These are phyloP conservation scores for Cheilinus undulatus DNA, from an alignment of 2,113 vertebrate genomes.

Conservation along the genomic window DNA sequence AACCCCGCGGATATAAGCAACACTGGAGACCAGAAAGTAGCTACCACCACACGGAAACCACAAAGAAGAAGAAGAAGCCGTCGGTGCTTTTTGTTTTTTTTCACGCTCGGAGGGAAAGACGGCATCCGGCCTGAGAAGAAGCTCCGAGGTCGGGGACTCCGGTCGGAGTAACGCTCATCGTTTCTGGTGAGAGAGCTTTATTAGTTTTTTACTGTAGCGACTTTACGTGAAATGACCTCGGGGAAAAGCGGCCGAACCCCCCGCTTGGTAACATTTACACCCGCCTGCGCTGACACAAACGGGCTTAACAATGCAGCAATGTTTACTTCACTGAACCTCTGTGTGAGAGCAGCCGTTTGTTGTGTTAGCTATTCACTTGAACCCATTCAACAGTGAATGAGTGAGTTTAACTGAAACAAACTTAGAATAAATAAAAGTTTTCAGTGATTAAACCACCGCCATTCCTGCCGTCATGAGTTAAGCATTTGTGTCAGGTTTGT, in stretches of 20 bases:
- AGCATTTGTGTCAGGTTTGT: constrained; percentile 14
- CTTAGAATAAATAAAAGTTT: no score
- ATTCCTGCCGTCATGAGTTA: not conserved
- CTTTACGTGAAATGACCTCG: constrained; percentile 1
- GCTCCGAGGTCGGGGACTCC: constrained; percentile 81
- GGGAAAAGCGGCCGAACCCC: not conserved
- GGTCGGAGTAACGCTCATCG: constrained; percentile 73
- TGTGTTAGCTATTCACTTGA: constrained; percentile 27
- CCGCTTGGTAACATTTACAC: not conserved
- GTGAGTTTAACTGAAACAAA: constrained; percentile 12
- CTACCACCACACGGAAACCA: constrained; percentile 47
- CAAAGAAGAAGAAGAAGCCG: constrained; percentile 52
- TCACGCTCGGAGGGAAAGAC: constrained; percentile 72
- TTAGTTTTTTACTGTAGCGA: not conserved
- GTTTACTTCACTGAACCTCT: constrained; percentile 46
- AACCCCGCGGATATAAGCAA: constrained; percentile 57
- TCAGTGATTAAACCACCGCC: no score
- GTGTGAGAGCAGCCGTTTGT: constrained; percentile 38
- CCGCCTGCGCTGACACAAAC: constrained; percentile 15
- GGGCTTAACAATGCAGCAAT: constrained; percentile 42
- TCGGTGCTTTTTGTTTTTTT: constrained; percentile 27
- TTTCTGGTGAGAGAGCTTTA: constrained; percentile 76
- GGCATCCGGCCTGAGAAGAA: constrained; percentile 81
- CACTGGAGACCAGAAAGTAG: constrained; percentile 52
- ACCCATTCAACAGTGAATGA: constrained; percentile 36